Conservation (phyloP, 1,140 invertebrate species). For the Rhagoletis pomonella region DNA sequence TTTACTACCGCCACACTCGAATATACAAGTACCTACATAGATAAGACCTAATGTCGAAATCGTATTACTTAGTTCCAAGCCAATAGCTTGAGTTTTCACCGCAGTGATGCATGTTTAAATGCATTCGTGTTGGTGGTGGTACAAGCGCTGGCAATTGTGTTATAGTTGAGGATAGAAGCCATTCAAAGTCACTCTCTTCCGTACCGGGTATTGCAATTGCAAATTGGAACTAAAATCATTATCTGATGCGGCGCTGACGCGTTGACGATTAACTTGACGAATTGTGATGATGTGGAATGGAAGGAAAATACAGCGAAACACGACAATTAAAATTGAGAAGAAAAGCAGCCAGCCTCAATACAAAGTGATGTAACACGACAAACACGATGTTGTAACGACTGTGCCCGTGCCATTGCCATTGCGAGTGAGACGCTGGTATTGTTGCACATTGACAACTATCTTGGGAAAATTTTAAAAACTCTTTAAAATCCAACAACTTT, state of each 20-base stretch:
- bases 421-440: no score
- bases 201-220: slow-evolving; percentile 56
- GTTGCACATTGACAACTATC: no score
- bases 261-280: slow-evolving; percentile 61
- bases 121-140: background rate
- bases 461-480: no score
- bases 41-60: background rate
- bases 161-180: background rate
- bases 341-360: background rate
- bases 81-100: no score
- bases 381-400: no score
- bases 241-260: slow-evolving; percentile 59
- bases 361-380: no score
- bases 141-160: background rate
- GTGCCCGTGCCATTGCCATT: no score
- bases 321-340: slow-evolving; percentile 41
- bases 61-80: no score
- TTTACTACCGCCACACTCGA: no score
- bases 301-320: background rate
- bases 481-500: no score
- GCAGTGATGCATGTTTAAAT: background rate
- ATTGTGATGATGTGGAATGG: background rate
- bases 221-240: slow-evolving; percentile 60
- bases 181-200: slow-evolving; percentile 18
- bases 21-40: background rate